Conservation (phyloP, 2,113 vertebrate genomes). For the Charadrius vociferus region DNA sequence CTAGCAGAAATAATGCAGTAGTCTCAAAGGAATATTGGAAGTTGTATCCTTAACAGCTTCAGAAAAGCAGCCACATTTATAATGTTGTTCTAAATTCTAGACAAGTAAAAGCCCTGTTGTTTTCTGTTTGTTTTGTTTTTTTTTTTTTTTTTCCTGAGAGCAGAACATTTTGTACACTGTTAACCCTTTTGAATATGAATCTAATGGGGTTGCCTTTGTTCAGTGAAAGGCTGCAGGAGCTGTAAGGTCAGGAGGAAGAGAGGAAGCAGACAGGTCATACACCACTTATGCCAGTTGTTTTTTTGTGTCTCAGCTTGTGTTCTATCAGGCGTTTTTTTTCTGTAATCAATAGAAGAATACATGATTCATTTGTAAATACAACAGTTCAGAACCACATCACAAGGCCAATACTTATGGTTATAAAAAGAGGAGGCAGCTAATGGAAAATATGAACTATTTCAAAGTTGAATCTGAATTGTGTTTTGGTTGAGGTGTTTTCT, state of each 20-base stretch:
- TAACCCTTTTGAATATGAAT: not conserved
- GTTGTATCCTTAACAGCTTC: conserved; percentile 57
- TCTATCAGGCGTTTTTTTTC: not conserved
- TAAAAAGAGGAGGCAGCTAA: not conserved
- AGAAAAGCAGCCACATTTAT: not conserved
- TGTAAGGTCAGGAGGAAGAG: not conserved
- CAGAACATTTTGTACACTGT: not conserved
- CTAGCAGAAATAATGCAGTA: conserved; percentile 49
- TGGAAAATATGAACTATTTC: not conserved
- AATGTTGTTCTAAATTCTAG: not conserved
- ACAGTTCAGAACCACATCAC: not conserved
- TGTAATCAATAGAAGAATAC: not conserved
- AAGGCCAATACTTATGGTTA: not conserved
- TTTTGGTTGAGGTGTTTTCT: not conserved
- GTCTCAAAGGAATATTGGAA: conserved; percentile 73
- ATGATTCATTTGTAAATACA: not conserved
- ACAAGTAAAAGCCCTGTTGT: not conserved
- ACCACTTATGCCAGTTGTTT: not conserved
- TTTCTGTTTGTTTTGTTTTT: not conserved
- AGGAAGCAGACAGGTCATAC: not conserved
- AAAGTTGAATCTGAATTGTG: not conserved
- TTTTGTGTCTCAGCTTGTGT: not conserved
- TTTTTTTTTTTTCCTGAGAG: not conserved
- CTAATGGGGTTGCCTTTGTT: not conserved
- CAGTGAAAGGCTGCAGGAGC: not conserved